Conservation (phyloP, 2,797 vertebrate species). For the Lycodopsis pacificus region DNA sequence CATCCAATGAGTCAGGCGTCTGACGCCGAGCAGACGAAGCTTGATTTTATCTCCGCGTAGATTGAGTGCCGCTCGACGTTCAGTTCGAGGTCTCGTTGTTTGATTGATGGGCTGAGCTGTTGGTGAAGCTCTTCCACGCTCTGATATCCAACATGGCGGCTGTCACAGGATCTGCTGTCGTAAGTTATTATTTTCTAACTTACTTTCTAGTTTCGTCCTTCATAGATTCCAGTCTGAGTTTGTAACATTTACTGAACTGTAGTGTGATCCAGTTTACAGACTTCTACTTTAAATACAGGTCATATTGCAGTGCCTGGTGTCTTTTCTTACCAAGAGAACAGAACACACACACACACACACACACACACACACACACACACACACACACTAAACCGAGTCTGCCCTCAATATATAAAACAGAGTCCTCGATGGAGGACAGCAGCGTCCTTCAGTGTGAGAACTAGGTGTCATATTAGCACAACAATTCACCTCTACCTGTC, state of each 20-base stretch:
- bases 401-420: background rate
- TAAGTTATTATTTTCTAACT: too few species aligned
- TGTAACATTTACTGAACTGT: background rate
- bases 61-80: background rate
- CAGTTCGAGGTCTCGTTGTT: too few species aligned
- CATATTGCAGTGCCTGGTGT: background rate
- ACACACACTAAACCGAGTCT: background rate
- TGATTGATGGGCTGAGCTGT: too few species aligned
- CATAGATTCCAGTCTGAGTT: background rate
- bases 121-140: too few species aligned
- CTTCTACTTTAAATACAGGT: background rate
- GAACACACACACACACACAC: background rate
- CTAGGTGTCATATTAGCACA: conserved; percentile 47
- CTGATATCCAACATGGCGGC: too few species aligned
- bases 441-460: conserved; percentile 33
- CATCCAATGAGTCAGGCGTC: background rate
- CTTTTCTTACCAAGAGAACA: background rate
- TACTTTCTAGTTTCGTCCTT: too few species aligned
- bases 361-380: background rate
- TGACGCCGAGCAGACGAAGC: background rate
- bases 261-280: background rate
- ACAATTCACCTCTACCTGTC: conserved; percentile 44
- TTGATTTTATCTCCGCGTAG: background rate
- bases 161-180: too few species aligned
- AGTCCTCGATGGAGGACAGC: conserved; percentile 6